Conservation (phyloP, 2,113 vertebrate species). For the Amphilophus citrinellus region DNA sequence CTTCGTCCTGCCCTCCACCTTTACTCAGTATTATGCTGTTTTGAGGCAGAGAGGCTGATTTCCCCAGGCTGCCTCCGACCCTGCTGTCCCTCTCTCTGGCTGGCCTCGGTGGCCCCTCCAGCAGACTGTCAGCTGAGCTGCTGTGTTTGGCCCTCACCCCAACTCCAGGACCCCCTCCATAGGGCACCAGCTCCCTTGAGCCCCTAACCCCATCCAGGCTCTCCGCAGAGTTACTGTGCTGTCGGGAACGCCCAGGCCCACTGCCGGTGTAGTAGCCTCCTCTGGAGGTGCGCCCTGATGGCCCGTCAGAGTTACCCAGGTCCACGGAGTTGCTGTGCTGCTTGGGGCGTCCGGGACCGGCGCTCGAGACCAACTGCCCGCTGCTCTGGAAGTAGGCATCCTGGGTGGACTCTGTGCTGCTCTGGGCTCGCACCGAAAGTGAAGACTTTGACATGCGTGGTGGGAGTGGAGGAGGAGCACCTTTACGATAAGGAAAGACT, state of each 20-base stretch:
- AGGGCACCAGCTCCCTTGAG: slow-evolving; percentile 73
- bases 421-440: slow-evolving; percentile 95
- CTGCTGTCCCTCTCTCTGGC: slow-evolving; percentile 72
- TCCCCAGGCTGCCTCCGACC: slow-evolving; percentile 77
- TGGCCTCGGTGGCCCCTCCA: slow-evolving; percentile 78
- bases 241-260: slow-evolving; percentile 65
- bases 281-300: slow-evolving; percentile 73
- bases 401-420: slow-evolving; percentile 97
- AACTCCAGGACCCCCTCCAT: slow-evolving; percentile 76
- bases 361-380: slow-evolving; percentile 75
- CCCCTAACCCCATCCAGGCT: slow-evolving; percentile 76
- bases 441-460: slow-evolving; percentile 96
- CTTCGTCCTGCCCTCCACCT: slow-evolving; percentile 87
- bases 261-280: slow-evolving; percentile 73
- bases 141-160: slow-evolving; percentile 83
- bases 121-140: slow-evolving; percentile 82
- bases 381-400: slow-evolving; percentile 90
- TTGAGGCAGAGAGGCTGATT: slow-evolving; percentile 82
- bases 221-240: slow-evolving; percentile 84
- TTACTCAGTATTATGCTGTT: slow-evolving; percentile 88
- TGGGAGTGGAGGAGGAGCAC: slow-evolving; percentile 92
- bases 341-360: slow-evolving; percentile 82
- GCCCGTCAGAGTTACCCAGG: slow-evolving; percentile 82
- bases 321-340: slow-evolving; percentile 94
- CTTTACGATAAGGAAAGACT: slow-evolving; percentile 98